phyloP scores from a whole-genome alignment of 2,888 invertebrate genomes.

The Ophion slaviceki region DNA sequence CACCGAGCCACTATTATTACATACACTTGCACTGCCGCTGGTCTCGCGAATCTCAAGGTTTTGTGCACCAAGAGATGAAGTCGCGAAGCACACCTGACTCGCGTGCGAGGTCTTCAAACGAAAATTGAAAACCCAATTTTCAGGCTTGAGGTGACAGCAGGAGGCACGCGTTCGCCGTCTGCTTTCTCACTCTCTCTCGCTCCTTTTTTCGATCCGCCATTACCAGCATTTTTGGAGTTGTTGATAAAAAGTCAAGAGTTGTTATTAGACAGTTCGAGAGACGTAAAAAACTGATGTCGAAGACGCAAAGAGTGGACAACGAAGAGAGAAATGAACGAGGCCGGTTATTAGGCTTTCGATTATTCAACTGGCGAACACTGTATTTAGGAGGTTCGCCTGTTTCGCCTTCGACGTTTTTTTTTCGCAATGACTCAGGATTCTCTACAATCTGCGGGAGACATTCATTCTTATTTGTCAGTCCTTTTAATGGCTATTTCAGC shows the following conservation, averaged over 20 bases:
- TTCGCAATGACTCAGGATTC: background rate
- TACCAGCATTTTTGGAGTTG: no score
- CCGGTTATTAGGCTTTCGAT: no score
- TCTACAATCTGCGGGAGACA: background rate
- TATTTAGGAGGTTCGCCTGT: no score
- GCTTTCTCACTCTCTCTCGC: background rate
- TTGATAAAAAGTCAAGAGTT: no score
- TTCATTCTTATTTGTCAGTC: slow-evolving; percentile 34
- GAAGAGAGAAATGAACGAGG: no score
- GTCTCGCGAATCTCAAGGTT: slow-evolving; percentile 17
- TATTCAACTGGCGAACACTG: no score
- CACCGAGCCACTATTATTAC: slow-evolving; percentile 1
- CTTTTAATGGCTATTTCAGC: slow-evolving; percentile 31
- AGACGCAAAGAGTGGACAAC: no score
- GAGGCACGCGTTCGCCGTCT: no score
- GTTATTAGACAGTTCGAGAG: no score
- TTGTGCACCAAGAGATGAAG: background rate
- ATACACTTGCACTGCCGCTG: slow-evolving; percentile 6
- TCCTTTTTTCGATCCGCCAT: background rate
- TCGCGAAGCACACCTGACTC: background rate
- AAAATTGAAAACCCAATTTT: no score
- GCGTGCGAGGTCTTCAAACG: background rate
- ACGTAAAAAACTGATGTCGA: no score
- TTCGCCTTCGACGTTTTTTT: background rate
- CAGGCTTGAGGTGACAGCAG: no score